phyloP scores from a whole-genome alignment of 2,797 vertebrate species.

The Amblyraja radiata region DNA sequence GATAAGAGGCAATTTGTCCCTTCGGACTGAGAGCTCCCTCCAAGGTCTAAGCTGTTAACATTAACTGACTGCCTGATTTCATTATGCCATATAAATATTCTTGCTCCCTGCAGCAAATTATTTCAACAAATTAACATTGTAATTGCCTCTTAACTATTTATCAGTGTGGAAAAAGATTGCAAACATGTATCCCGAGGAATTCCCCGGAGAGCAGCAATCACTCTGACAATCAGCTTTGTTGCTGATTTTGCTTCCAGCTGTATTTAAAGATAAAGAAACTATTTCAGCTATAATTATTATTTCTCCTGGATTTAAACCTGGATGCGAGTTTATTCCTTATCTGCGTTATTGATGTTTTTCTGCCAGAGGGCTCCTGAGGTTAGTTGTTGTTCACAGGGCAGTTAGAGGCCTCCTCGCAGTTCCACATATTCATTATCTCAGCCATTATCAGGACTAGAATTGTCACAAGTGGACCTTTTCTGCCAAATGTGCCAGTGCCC shows the following conservation, averaged over 20 bases:
- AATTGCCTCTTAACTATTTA: constrained; percentile 80
- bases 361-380: neutral
- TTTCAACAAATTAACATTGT: constrained; percentile 80
- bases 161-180: constrained; percentile 44
- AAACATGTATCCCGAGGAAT: constrained; percentile 36
- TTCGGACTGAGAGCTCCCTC: constrained; percentile 51
- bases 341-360: neutral
- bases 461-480: neutral
- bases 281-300: constrained; percentile 24
- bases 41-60: constrained; percentile 65
- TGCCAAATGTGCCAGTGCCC: neutral
- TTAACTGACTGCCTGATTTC: constrained; percentile 58
- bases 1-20: constrained; percentile 54
- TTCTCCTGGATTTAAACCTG: neutral
- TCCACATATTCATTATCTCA: neutral
- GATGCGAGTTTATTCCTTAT: neutral
- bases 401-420: neutral
- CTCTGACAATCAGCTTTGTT: constrained; percentile 59
- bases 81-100: constrained; percentile 46
- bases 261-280: neutral
- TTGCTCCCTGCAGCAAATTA: constrained; percentile 51
- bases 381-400: neutral
- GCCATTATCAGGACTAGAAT: neutral
- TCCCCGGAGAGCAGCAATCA: constrained; percentile 54
- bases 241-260: neutral